These are phyloP conservation scores for Ariolimax columbianus DNA, from an alignment of 2,888 invertebrate species.

Conservation along the genomic window DNA sequence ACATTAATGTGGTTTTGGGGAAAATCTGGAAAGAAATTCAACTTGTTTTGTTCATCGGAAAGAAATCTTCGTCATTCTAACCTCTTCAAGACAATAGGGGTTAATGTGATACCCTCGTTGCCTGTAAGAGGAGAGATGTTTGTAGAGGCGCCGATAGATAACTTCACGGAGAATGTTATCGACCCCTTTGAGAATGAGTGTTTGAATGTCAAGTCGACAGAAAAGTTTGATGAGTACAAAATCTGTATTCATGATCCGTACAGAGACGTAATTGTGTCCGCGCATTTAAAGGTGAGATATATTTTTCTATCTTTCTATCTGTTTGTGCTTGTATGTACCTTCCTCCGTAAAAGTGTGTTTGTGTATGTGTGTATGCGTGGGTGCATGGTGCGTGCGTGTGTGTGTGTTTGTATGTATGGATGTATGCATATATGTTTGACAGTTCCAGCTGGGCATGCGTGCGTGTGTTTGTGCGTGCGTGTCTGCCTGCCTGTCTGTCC, in stretches of 20 bases:
- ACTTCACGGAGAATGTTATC: not conserved
- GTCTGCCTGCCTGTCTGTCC: too few relatives aligned
- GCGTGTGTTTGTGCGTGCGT: too few relatives aligned
- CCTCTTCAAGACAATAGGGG: not conserved
- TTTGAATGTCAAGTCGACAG: constrained; percentile 1
- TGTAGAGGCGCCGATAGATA: too few relatives aligned
- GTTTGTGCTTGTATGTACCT: not conserved
- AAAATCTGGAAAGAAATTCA: not conserved
- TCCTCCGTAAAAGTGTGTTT: too few relatives aligned
- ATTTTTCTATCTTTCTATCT: not conserved
- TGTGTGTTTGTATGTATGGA: too few relatives aligned
- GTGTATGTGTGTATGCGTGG: too few relatives aligned
- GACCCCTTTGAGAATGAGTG: constrained; percentile 29
- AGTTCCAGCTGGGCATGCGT: too few relatives aligned
- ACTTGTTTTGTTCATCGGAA: constrained; percentile 6
- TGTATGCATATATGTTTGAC: too few relatives aligned
- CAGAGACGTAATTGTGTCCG: constrained; percentile 31
- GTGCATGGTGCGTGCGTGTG: too few relatives aligned
- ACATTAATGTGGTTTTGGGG: not conserved
- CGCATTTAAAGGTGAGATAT: constrained; percentile 34
- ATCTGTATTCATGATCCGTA: constrained; percentile 40
- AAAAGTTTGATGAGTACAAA: not conserved
- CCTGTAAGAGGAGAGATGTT: too few relatives aligned
- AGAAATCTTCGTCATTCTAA: not conserved
- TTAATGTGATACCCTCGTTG: not conserved